Base-by-base conservation (phyloP, 2,888 invertebrate species). In the Catocala fraxini region DNA sequence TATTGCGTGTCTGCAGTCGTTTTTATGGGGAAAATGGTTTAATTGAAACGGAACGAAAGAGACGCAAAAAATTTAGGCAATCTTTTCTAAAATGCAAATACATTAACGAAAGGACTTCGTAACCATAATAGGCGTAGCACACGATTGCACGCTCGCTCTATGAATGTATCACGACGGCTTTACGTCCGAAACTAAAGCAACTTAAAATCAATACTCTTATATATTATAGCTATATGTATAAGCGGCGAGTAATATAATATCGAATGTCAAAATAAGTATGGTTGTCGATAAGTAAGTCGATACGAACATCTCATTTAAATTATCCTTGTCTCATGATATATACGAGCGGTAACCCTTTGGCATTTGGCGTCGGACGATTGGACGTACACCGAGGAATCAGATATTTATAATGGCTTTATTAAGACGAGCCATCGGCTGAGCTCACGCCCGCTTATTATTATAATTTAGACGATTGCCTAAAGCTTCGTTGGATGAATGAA, bases 401-500 rank as follows among this genome's bases (percentile, higher is more conserved):
- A 92, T 92, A 92, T 93, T 89, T 93, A 90, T 93, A 93, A 94
- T 94, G 91, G 89, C 94, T 94, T 92, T 93, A 94, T 94, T 92
- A 93, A 93, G 90, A 88, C 89, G 82, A 86, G 86, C 89, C 85
- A 89, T 89, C 86, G 87, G 79, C 79, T 83, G 86, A 88, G 86
- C 89, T 91, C 91, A 90, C 92, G 89, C 92, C 91, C 93, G 90
- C 89, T 93, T 94, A 93, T 94, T 94, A 93, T 92, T 90, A 90
- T 94, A 93, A 94, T 93, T 91, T 92, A 93, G 92, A 92, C 91
- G 91, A 89, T 86, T 92, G 92, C 92, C 93, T 86, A 91, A 91
- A 93, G 92, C 90, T 85, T 81, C 83, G 78, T 79, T 81, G 84
- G 76, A 77, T 77, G 86, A 91, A 94, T 94, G 91, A 93, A 94